Evolutionary conservation across 1,140 invertebrate species (phyloP).

Genomic region (Solenopsis fugax): DNA sequence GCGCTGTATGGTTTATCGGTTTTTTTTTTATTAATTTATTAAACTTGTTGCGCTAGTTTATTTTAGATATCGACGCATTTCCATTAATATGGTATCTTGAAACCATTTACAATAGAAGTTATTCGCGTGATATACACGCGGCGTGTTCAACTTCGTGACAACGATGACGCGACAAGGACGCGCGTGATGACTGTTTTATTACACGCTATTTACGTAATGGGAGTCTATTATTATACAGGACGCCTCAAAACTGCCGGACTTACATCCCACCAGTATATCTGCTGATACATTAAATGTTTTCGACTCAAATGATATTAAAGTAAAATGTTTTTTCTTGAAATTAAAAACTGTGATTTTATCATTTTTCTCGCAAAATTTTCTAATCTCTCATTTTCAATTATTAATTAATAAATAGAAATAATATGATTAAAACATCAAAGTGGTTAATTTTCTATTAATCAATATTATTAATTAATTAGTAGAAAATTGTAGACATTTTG

Average conservation of each 20-base stretch:
- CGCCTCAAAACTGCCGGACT: not conserved
- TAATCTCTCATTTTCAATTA: not conserved
- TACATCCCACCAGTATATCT: not conserved
- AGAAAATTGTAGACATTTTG: not conserved
- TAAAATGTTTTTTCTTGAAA: too few relatives aligned
- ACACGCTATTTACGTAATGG: not conserved
- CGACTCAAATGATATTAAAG: not conserved
- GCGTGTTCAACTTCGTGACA: not conserved
- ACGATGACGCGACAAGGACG: constrained; percentile 31
- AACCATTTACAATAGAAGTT: not conserved
- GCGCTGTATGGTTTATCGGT: not conserved
- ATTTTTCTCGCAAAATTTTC: not conserved
- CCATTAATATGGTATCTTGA: not conserved
- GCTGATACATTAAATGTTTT: not conserved
- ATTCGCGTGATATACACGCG: not conserved
- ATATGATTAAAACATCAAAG: too few relatives aligned
- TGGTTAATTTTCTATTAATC: too few relatives aligned
- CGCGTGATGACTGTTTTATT: not conserved
- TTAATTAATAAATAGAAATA: not conserved
- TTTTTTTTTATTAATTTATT: not conserved
- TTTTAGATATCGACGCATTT: not conserved
- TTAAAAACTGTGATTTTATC: too few relatives aligned
- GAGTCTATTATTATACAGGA: not conserved
- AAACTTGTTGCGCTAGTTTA: not conserved
- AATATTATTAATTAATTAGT: too few relatives aligned